Evolutionary conservation across 1,140 invertebrate species (phyloP).

Genomic region (Drosophila subobscura): DNA sequence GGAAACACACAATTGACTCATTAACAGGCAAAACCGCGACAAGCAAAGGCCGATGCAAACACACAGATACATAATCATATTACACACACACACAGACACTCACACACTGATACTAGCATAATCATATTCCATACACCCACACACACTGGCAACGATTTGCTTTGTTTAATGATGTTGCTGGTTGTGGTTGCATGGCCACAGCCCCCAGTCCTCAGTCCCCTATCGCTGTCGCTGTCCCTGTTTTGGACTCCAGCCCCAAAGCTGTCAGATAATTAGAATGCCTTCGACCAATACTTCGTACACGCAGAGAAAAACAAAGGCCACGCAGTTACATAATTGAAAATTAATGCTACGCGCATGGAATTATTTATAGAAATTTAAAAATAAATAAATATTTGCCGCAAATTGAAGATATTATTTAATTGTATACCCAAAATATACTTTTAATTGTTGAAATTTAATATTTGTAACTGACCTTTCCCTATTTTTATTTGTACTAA

Average conservation of each 20-base stretch:
- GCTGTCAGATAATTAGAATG: constrained; percentile 50
- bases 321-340: too few species aligned
- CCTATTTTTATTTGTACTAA: too few species aligned
- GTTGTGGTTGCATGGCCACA: constrained; percentile 30
- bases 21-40: constrained; percentile 77
- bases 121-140: not conserved
- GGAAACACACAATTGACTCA: constrained; percentile 73
- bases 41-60: constrained; percentile 49
- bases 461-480: too few species aligned
- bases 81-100: constrained; percentile 4
- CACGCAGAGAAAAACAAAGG: constrained; percentile 7
- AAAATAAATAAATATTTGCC: too few species aligned
- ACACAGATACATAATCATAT: constrained; percentile 8
- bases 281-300: constrained; percentile 42
- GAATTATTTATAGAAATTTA: too few species aligned
- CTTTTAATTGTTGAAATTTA: too few species aligned
- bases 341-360: too few species aligned
- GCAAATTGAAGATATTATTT: too few species aligned
- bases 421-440: too few species aligned
- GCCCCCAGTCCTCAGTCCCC: constrained; percentile 1
- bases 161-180: constrained; percentile 65
- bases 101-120: constrained; percentile 30
- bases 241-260: not conserved
- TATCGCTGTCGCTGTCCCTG: not conserved
- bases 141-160: constrained; percentile 41